Evolutionary conservation across 2,113 vertebrate species (phyloP), one percentile per base, ranked within the genome.

Genomic region (Labeo catla): DNA sequence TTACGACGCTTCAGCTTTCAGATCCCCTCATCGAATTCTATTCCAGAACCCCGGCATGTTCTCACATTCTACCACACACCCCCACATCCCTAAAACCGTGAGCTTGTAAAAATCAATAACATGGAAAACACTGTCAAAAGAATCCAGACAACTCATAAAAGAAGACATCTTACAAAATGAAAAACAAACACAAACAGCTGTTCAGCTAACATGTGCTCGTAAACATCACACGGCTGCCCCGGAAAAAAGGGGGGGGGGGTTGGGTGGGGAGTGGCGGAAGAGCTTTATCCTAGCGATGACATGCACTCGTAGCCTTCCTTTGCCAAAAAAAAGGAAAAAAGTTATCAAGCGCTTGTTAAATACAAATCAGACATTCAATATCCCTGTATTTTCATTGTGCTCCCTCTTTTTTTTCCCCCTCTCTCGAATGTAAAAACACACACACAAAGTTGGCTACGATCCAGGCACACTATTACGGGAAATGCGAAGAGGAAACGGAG

Each of bases 331-430:
- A 12, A 74, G 76, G 76, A 86, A 81, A 54, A 63, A 84, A 68
- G 2, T 54, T 39, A 84, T 85, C 73, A 89, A 39, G 78, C 8
- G 52, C 83, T 34, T 89, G 70, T 87, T 81, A 87, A 87, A 87
- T 79, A 78, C 81, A 86, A 89, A 89, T 89, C 70, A 87, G 86
- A 78, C 65, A 87, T 76, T 79, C 83, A 70, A 87, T 87, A 87
- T 54, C 63, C 21, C 4, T 2, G 16, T 68, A 57, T 73, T 84
- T 83, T n/a, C 65, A 45, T 57, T 74, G 49, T 6, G 6, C 8
- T 74, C 21, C 11, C 10, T 39, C 2, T 83, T 50, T 81, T 11
- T 57, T 16, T 45, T 28, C 2, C 28, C 28, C 28, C 39, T 45
- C 61, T 39, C 68, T 66, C 54, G 34, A 34, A 54, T 78, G 66